These are phyloP conservation scores for Drosophila parabipectinata DNA, from an alignment of 1,140 invertebrate genomes.

Conservation along the genomic window DNA sequence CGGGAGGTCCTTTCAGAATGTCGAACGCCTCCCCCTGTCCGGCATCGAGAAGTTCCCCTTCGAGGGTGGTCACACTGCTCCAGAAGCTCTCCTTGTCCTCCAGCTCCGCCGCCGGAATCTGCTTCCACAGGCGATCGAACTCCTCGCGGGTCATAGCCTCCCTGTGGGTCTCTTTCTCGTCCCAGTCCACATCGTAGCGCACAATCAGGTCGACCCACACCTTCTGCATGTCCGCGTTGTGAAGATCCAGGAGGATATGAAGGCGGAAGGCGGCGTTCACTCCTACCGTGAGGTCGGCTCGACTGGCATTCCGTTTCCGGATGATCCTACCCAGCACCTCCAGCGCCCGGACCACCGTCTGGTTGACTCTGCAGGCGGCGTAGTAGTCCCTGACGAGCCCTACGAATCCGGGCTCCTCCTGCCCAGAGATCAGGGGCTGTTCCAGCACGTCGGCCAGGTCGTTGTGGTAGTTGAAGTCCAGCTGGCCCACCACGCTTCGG, in stretches of 20 bases:
- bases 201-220: conserved; percentile 3
- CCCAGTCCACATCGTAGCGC: background rate
- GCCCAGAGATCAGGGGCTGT: no score
- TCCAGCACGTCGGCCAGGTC: conserved; percentile 37
- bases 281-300: conserved; percentile 1
- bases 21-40: background rate
- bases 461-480: conserved; percentile 42
- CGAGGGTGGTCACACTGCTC: background rate
- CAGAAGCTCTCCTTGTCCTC: background rate
- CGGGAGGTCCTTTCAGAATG: background rate
- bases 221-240: fast-evolving
- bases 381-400: conserved; percentile 39
- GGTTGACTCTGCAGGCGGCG: conserved; percentile 28
- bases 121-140: conserved; percentile 8
- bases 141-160: background rate
- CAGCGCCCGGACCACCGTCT: background rate
- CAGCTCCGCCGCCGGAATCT: background rate
- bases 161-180: background rate
- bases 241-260: background rate
- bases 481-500: conserved; percentile 22
- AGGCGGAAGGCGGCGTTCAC: conserved; percentile 23
- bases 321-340: conserved; percentile 20
- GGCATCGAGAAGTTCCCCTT: background rate
- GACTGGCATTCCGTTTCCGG: background rate
- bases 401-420: conserved; percentile 19